Conservation (phyloP, 2,797 vertebrate genomes). For the Pogoniulus pusillus region DNA sequence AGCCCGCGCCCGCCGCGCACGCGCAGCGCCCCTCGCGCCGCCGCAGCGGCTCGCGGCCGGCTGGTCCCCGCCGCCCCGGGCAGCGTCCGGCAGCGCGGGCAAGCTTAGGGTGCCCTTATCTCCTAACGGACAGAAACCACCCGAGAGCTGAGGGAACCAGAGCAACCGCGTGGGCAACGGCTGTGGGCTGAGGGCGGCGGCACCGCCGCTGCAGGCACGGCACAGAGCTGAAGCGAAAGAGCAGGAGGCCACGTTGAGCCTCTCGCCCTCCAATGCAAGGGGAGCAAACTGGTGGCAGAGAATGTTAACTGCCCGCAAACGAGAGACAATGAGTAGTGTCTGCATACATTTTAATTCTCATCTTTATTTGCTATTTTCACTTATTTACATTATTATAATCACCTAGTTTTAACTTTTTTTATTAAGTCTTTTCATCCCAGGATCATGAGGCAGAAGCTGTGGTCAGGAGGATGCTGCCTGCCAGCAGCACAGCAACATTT, state of each 20-base stretch:
- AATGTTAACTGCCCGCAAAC: neutral
- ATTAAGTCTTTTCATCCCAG: neutral
- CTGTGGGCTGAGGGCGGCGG: no score
- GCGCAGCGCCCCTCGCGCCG: neutral
- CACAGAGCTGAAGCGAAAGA: neutral
- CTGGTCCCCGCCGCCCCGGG: no score
- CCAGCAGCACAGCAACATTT: constrained; percentile 19
- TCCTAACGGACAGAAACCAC: no score
- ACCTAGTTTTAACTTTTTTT: neutral
- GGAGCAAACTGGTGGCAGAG: neutral
- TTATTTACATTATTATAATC: neutral
- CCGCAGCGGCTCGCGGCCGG: neutral
- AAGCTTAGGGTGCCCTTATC: no score
- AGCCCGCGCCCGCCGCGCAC: neutral
- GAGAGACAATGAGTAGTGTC: neutral
- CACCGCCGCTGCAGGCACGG: no score
- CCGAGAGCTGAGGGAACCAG: no score
- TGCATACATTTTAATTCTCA: neutral
- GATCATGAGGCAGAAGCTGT: neutral
- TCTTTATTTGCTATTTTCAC: neutral
- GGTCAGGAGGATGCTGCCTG: neutral
- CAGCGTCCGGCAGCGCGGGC: no score
- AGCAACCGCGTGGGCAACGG: no score
- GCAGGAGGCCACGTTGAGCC: neutral
- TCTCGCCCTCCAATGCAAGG: neutral